phyloP scores from a whole-genome alignment of 2,113 vertebrate genomes.

The Forbesichthys agassizii region DNA sequence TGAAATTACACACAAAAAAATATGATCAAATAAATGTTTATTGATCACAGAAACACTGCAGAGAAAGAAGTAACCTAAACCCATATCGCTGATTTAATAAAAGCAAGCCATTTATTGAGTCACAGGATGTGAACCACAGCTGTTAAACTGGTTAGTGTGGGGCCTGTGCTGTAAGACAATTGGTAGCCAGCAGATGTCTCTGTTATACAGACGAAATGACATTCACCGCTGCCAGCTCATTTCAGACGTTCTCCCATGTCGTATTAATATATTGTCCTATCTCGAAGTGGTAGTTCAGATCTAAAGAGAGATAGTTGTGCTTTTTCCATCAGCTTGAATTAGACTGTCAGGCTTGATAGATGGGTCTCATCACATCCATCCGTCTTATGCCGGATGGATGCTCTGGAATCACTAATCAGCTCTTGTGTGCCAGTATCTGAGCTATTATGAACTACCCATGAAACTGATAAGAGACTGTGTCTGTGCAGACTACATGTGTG shows the following conservation, averaged over 20 bases:
- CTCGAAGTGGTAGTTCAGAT: constrained; percentile 45
- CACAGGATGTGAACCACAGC: no score
- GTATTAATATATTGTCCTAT: constrained; percentile 32
- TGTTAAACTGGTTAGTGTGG: no score
- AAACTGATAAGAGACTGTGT: not conserved
- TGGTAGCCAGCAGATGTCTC: constrained; percentile 68
- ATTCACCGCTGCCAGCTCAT: constrained; percentile 7
- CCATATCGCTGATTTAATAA: no score
- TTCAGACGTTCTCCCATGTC: constrained; percentile 8
- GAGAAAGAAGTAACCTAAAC: no score
- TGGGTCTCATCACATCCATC: constrained; percentile 51
- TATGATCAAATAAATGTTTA: no score
- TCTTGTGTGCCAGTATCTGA: constrained; percentile 1
- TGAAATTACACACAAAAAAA: not conserved
- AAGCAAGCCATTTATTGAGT: no score
- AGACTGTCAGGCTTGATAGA: constrained; percentile 56
- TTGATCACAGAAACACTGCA: no score
- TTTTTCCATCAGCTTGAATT: constrained; percentile 45
- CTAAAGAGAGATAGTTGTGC: constrained; percentile 30
- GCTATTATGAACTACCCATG: not conserved
- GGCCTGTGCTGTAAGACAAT: constrained; percentile 35
- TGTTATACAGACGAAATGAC: constrained; percentile 31
- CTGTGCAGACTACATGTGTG: no score
- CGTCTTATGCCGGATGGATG: constrained; percentile 26
- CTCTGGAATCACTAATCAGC: constrained; percentile 45